Conservation (phyloP, 2,113 vertebrate genomes). For the Phrynosoma blainvillii region DNA sequence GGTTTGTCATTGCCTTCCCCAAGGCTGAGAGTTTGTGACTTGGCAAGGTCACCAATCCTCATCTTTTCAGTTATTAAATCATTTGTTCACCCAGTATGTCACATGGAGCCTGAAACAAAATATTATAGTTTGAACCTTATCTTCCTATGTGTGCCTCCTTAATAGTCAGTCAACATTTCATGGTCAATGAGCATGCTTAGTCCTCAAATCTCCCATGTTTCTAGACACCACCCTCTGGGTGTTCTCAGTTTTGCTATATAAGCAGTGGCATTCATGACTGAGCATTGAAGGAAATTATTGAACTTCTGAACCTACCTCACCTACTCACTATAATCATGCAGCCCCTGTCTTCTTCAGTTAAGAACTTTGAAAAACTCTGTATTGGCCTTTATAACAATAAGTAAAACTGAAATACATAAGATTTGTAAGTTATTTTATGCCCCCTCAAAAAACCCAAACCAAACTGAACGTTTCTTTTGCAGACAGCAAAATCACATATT, state of each 20-base stretch:
- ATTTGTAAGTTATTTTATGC: not conserved
- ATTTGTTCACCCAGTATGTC: too few species aligned
- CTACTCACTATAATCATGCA: too few species aligned
- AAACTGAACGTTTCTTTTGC: not conserved
- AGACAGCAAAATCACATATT: not conserved
- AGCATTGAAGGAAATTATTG: not conserved
- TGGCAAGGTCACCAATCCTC: too few species aligned
- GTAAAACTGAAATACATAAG: not conserved
- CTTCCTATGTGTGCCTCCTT: not conserved
- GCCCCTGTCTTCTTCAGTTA: not conserved
- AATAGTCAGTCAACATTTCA: not conserved
- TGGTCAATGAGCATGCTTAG: not conserved
- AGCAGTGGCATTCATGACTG: not conserved
- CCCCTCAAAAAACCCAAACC: not conserved
- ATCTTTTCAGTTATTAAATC: too few species aligned
- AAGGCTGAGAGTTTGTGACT: too few species aligned
- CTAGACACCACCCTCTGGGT: too few species aligned
- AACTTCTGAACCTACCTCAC: not conserved
- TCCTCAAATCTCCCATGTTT: not conserved
- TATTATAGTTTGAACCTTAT: not conserved
- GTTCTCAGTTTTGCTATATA: not conserved
- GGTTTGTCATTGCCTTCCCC: too few species aligned
- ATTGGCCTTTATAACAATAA: not conserved
- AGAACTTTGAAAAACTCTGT: not conserved
- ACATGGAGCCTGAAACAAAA: not conserved